Percentiles rank a stretch among this genome's conserved stretches.
phyloP scores from a whole-genome alignment of 2,888 invertebrate genomes.

The Drosophila flavopinicola region DNA sequence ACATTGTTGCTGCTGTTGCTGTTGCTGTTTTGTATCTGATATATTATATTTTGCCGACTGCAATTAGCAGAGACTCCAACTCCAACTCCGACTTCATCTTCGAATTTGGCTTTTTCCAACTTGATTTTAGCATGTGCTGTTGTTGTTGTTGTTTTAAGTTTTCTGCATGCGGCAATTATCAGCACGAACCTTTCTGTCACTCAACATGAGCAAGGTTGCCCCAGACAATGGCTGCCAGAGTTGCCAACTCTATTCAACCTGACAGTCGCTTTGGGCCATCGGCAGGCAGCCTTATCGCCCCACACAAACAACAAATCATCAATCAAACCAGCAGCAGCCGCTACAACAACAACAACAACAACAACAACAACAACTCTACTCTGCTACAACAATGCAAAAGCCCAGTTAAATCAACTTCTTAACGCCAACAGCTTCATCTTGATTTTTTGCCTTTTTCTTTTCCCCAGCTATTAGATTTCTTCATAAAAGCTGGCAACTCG shows the following conservation, averaged over 20 bases:
- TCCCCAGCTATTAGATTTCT: conserved; percentile 49
- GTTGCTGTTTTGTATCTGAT: conserved; percentile 19
- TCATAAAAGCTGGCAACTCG: conserved; percentile 32
- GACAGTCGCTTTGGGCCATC: conserved; percentile 27
- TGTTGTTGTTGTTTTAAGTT: conserved; percentile 6
- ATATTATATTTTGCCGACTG: conserved; percentile 19
- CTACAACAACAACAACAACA: conserved; percentile 18
- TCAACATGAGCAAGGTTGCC: conserved; percentile 62
- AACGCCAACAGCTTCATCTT: conserved; percentile 68
- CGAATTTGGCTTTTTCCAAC: conserved; percentile 14
- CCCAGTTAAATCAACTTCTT: conserved; percentile 67
- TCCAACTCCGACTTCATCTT: conserved; percentile 11
- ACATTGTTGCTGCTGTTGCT: conserved; percentile 1
- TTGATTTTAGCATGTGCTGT: conserved; percentile 8
- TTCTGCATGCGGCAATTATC: conserved; percentile 72
- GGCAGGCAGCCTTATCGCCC: conserved; percentile 53
- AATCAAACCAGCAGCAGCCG: conserved; percentile 7
- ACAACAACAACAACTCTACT: conserved; percentile 19
- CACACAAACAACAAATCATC: conserved; percentile 33
- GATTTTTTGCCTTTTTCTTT: conserved; percentile 8
- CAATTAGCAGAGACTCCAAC: conserved; percentile 48
- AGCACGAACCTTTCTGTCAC: conserved; percentile 71
- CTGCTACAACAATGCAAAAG: conserved; percentile 33
- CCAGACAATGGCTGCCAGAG: conserved; percentile 62
- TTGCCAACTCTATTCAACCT: conserved; percentile 41